Evolutionary conservation across 2,797 vertebrate genomes (phyloP), one percentile per base, ranked within the genome.

Genomic region (Pipistrellus kuhlii): DNA sequence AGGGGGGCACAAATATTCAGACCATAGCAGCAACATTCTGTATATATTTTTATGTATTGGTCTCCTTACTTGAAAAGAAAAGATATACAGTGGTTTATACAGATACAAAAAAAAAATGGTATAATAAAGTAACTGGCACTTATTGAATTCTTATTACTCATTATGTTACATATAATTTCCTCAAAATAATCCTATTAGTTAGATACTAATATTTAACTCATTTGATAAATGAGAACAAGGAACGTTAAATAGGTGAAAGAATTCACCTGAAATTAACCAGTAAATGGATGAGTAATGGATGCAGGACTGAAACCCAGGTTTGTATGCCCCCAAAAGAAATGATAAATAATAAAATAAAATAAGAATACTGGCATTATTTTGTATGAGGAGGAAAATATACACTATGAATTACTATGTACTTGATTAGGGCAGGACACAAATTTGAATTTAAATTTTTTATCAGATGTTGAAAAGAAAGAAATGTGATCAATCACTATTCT

Each of bases 21-120:
- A 86, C 7, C 25, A 62, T 48, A 71, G 6, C 9, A 80, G 13
- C n/a, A 85, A 76, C 20, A 2, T 68, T 66, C 32, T 32, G 86
- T 35, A 21, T 82, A 35, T 76, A 38, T 71, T 72, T 96, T 78
- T 82, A 75, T 84, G 84, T 92, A 85, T 78, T 93, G 35, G 71
- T 64, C 44, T 57, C 44, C 9, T 80, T 78, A 78, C 64, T 75
- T 32, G 32, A 85, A 88, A 73, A 68, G 48, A 32, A 14, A 83
- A 87, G 11, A 59, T 89, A 23, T 30, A 75, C 1, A 82, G 8
- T 71, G 11, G 2, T 71, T 92, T 80, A 6, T 46, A 88, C 8
- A 90, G 21, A 86, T 68, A 41, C 5, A 44, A 62, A 44, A 62
- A 82, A 85, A 55, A 27, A 88, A 62, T 57, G 44, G 8, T 23